Evolutionary conservation across 2,888 invertebrate genomes (phyloP), one percentile per base, ranked within the genome.

Genomic region (Chaetoderma sp.): DNA sequence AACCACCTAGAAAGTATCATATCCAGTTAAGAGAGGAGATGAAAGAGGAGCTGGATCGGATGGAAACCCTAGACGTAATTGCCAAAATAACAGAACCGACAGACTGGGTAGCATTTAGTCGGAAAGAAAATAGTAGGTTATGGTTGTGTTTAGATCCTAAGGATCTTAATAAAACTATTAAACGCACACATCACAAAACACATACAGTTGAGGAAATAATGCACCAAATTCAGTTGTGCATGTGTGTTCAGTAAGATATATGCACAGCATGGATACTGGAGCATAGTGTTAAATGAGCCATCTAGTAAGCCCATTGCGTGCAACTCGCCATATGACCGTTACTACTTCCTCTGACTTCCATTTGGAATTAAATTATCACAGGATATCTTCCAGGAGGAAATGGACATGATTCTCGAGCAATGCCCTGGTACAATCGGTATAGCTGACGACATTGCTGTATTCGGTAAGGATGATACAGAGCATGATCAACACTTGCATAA

Each of bases 251-350:
- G 45, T 36, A 70, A 61, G n/a, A 36, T 63, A 4, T 65, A 65
- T 42, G 68, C 68, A 10, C 62, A 65, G 60, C 25, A 44, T 36
- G 71, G 68, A 16, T 71, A 63, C 30, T 70, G 71, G 70, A 57
- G 47, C 30, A 36, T 71, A 1, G 21, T 36, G 13, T 44, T 67
- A n/a, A 50, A 54, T 28, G 39, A 55, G n/a, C 36, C 28, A 8
- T 60, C 60, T 8, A 55, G 54, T 27, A 27, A 27, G 8, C 58
- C 58, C 13, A 58, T 58, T 2, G 42, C 66, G 30, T 65, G 58
- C 49, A 52, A 60, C 28, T 54, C 63, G 5, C 65, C 65, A 18
- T 59, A 45, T 42, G 45, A 47, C 1, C 27, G 28, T 1, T 52
- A 52, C 30, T 13, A n/a, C 10, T 52, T 52, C 52, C 32, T 3